Evolutionary conservation across 2,113 vertebrate species (phyloP).

Genomic region (Lanius ludovicianus): DNA sequence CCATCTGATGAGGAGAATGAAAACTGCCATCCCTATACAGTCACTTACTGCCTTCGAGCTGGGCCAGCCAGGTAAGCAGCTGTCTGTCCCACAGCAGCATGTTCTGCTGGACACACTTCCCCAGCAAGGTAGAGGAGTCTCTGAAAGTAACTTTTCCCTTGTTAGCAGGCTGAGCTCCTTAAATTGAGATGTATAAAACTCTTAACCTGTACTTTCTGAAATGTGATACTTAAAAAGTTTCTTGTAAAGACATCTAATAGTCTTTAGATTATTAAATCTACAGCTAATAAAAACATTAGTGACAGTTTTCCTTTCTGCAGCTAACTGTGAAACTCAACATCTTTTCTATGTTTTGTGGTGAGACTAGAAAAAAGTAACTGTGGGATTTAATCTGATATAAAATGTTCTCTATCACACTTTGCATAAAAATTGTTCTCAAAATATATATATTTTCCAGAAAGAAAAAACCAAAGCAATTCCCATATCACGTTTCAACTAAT

Average conservation of each 20-base stretch:
- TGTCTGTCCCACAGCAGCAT: background rate
- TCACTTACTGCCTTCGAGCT: background rate
- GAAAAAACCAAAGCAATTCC: background rate
- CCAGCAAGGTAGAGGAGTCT: background rate
- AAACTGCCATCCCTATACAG: background rate
- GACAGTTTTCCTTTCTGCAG: background rate
- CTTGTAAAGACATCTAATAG: background rate
- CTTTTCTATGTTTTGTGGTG: background rate
- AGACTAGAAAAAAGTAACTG: background rate
- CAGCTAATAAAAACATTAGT: background rate
- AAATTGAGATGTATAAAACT: background rate
- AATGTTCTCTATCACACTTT: background rate
- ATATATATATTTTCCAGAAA: background rate
- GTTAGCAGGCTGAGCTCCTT: background rate
- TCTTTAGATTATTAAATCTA: background rate
- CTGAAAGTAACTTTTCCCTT: background rate
- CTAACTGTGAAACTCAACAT: background rate
- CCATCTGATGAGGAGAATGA: background rate
- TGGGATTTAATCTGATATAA: background rate
- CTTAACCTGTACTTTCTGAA: background rate
- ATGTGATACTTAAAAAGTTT: background rate
- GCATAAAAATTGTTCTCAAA: background rate
- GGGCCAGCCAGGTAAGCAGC: background rate
- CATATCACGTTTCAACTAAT: conserved; percentile 29
- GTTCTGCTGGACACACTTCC: background rate